Evolutionary conservation across 1,140 invertebrate genomes (phyloP), one percentile per base, ranked within the genome.

Genomic region (Brachionus asplanchnoidis): DNA sequence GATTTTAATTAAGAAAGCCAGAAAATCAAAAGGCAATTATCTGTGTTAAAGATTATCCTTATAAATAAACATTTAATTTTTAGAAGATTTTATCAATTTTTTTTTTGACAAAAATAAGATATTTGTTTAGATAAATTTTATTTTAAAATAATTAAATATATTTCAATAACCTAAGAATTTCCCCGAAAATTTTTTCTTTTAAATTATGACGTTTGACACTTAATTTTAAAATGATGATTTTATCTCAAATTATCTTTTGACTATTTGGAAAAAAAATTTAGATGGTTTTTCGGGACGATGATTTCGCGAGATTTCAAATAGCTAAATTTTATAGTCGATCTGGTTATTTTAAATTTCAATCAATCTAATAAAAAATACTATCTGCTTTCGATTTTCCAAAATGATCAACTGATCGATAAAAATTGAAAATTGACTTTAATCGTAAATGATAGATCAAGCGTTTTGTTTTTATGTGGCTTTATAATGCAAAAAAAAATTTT

Each of bases 291-390:
- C 53, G 53, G 53, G 20, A 60, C 53, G 17, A 20, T 60, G 53
- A 60, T 60, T 60, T 60, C 20, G 8, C 9, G 17, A 5, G 20
- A 9, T 60, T 12, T 17, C n/a, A 60, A 60, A 60, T 1, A 60
- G 9, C 1, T 23, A 20, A 60, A 23, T 60, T 60, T 20, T 60
- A 23, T 60, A 60, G 53, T 9, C 17, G 17, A 60, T 60, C 53
- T 60, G 53, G 53, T 60, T 60, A 60, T 60, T 60, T 60, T 60
- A 60, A 60, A 60, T 60, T 60, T 60, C 20, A 60, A 60, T 60
- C 53, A 60, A 60, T n/a, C 53, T 60, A n/a, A 60, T 60, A 20
- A 60, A 60, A 60, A 5, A 60, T 3, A 60, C 53, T 60, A 20
- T 60, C 6, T 60, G 53, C 17, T 60, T 60, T 26, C 1, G n/a